Evolutionary conservation across 2,888 invertebrate species (phyloP), one percentile per base, ranked within the genome.

Genomic region (Sarcophaga subvicina): DNA sequence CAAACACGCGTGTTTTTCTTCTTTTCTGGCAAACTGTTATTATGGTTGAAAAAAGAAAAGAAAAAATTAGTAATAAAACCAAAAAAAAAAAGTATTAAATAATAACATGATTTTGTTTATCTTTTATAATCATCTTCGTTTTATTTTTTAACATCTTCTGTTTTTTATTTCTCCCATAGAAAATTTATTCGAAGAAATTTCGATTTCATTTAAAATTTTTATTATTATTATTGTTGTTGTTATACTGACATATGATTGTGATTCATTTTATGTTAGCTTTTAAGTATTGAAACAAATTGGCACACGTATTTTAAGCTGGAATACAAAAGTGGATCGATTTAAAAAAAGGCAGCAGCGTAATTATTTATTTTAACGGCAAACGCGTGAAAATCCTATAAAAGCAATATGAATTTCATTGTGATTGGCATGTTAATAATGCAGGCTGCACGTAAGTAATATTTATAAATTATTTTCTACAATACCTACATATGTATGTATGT

Each of bases 361-460:
- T 64, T 59, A n/a, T 69, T 81, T 17, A 45, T 64, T 63, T 49
- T 70, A 84, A 78, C 49, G 45, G n/a, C 14, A 63, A 62, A 77
- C 22, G 25, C 17, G 73, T 80, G n/a, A 75, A 70, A 22, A 59
- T 60, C 71, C 25, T 37, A 78, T 77, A 62, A 81, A 84, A 71
- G 76, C 77, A 91, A 90, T 89, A 92, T 92, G 92, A 91, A 92
- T 89, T 92, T 92, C 88, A 90, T 92, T 88, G 90, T 92, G 81
- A 92, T 92, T 88, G 93, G 93, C 89, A 90, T 92, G 89, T 85
- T 92, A 88, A 92, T 92, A 88, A 92, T 92, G 92, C 92, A 92
- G 89, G 92, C 92, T 83, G 93, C 92, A 90, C 91, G 92, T 92
- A 88, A 92, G 92, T 89, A 84, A 64, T 37, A 62, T 45, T 75